Evolutionary conservation across 2,797 vertebrate species (phyloP).

Genomic region (Xenopus petersii): DNA sequence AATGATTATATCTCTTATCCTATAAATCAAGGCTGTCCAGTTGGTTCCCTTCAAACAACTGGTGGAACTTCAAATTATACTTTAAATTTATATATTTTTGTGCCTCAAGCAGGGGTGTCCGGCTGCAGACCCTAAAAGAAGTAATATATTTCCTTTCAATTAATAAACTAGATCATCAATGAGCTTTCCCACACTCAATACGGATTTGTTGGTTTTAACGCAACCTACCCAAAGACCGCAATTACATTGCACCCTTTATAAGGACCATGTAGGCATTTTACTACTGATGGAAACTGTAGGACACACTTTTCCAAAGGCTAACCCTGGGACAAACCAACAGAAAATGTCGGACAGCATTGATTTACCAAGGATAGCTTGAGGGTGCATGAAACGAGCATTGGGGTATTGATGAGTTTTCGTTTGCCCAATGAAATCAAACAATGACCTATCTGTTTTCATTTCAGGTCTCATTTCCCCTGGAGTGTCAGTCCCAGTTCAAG

Average conservation of each 20-base stretch:
- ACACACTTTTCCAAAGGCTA: neutral
- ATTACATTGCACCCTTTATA: too few relatives aligned
- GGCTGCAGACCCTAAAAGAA: too few relatives aligned
- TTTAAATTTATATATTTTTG: too few relatives aligned
- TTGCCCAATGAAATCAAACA: neutral
- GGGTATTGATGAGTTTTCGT: neutral
- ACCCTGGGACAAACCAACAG: neutral
- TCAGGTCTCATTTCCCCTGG: conserved; percentile 99
- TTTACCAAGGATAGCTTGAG: neutral
- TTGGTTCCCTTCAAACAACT: neutral
- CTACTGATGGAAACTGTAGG: neutral
- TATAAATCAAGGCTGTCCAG: neutral
- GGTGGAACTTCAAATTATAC: too few relatives aligned
- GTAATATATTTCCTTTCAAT: too few relatives aligned
- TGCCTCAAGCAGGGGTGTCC: too few relatives aligned
- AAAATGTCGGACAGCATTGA: neutral
- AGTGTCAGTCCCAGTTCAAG: conserved; percentile 99
- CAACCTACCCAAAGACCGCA: too few relatives aligned
- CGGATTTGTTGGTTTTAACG: too few relatives aligned
- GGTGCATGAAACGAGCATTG: conserved; percentile 31
- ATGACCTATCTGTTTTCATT: conserved; percentile 40
- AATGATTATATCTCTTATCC: neutral
- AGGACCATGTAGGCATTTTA: too few relatives aligned
- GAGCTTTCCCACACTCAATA: too few relatives aligned
- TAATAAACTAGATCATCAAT: too few relatives aligned